phyloP scores from a whole-genome alignment of 2,113 vertebrate genomes.

The Glaucomys volans region DNA sequence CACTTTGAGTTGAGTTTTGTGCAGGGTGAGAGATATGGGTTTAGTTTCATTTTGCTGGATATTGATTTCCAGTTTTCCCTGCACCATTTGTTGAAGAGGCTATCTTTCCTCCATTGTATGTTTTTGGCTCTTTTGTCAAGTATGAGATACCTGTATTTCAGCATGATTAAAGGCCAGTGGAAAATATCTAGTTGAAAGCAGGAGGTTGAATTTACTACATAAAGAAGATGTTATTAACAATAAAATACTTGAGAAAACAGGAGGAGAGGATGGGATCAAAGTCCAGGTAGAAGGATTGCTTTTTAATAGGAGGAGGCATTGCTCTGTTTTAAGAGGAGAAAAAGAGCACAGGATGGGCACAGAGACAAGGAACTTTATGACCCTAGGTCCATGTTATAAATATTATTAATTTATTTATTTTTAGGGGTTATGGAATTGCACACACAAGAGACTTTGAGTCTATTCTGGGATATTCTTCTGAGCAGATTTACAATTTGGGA shows the following conservation, averaged over 20 bases:
- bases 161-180: background rate
- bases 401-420: slow-evolving; percentile 6
- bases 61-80: too few species aligned
- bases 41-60: too few species aligned
- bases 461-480: background rate
- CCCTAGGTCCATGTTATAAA: background rate
- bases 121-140: too few species aligned
- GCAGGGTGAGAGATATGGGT: too few species aligned
- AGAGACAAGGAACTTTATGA: background rate
- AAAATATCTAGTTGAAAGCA: slow-evolving; percentile 5
- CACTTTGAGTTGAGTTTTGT: too few species aligned
- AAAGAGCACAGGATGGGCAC: background rate
- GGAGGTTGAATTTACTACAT: background rate
- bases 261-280: background rate
- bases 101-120: too few species aligned
- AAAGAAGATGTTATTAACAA: slow-evolving; percentile 32
- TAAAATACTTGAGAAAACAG: background rate
- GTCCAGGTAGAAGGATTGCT: background rate
- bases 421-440: slow-evolving; percentile 2
- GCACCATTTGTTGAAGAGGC: too few species aligned
- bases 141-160: too few species aligned
- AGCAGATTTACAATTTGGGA: background rate
- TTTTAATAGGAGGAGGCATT: background rate
- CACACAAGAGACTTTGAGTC: background rate
- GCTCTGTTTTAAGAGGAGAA: background rate